phyloP scores from a whole-genome alignment of 2,113 vertebrate genomes.

The Osmerus mordax region DNA sequence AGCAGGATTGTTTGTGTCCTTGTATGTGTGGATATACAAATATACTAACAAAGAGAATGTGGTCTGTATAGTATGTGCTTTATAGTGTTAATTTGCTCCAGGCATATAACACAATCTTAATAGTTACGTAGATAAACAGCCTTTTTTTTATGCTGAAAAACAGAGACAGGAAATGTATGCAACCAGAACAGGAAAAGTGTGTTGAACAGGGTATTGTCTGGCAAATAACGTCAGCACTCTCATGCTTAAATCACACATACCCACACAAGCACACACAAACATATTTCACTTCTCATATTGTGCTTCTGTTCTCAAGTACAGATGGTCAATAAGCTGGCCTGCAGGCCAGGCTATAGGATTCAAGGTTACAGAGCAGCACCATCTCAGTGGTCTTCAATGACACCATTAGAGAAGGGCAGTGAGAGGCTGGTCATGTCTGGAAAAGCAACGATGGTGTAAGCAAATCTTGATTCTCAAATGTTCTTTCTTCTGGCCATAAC shows the following conservation, averaged over 20 bases:
- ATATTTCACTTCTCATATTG: background rate
- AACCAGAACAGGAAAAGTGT: constrained; percentile 56
- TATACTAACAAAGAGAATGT: too few species aligned
- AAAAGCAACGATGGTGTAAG: background rate
- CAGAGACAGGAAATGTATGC: constrained; percentile 61
- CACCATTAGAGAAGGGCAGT: background rate
- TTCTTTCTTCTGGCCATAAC: constrained; percentile 13
- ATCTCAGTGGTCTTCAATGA: constrained; percentile 33
- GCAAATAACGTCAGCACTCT: constrained; percentile 22
- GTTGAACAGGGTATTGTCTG: constrained; percentile 38
- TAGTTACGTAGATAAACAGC: too few species aligned
- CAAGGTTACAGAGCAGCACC: constrained; percentile 36
- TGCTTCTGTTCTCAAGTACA: constrained; percentile 25
- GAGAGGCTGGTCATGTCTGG: background rate
- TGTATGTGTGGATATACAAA: background rate
- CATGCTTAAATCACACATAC: constrained; percentile 4
- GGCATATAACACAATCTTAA: too few species aligned
- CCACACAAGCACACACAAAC: constrained; percentile 6
- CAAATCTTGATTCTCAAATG: background rate
- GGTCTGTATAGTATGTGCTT: too few species aligned
- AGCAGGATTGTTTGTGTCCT: background rate
- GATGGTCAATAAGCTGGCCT: constrained; percentile 26
- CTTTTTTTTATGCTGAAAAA: constrained; percentile 28
- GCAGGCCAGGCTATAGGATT: background rate
- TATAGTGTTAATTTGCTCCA: too few species aligned